Percentiles rank a stretch among this genome's conserved stretches.
phyloP scores from a whole-genome alignment of 1,140 invertebrate species.

The Bombus polaris region DNA sequence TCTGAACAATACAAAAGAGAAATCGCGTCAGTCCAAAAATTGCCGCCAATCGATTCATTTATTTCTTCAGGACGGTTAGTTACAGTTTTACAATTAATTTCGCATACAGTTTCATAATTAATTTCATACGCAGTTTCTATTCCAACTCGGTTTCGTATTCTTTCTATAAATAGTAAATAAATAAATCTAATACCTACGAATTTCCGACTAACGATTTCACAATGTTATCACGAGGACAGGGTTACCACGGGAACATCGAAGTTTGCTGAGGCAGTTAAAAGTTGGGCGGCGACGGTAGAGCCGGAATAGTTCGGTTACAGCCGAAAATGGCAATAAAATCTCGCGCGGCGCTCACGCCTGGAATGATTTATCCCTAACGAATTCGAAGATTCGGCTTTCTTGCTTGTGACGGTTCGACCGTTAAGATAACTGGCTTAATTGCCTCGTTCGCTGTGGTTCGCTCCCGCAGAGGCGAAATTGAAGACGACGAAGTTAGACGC shows the following conservation, averaged over 20 bases:
- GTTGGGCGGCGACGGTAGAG: constrained; percentile 24
- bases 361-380: constrained; percentile 57
- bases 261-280: constrained; percentile 62
- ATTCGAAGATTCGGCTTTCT: constrained; percentile 50
- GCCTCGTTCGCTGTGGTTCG: background rate
- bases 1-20: too few relatives aligned
- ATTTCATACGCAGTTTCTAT: too few relatives aligned
- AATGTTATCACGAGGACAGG: constrained; percentile 46
- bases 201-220: constrained; percentile 43
- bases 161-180: too few relatives aligned
- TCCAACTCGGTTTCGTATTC: too few relatives aligned
- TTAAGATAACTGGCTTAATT: constrained; percentile 44
- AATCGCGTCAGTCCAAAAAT: too few relatives aligned
- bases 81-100: too few relatives aligned
- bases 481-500: too few relatives aligned
- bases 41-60: too few relatives aligned
- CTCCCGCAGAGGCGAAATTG: too few relatives aligned
- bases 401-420: constrained; percentile 5
- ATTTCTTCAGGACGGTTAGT: too few relatives aligned
- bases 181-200: background rate
- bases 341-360: too few relatives aligned
- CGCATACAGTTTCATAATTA: too few relatives aligned
- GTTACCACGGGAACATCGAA: constrained; percentile 43
- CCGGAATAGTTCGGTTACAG: background rate
- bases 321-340: background rate